Conservation (phyloP, 2,113 vertebrate genomes). For the Stegastes partitus region DNA sequence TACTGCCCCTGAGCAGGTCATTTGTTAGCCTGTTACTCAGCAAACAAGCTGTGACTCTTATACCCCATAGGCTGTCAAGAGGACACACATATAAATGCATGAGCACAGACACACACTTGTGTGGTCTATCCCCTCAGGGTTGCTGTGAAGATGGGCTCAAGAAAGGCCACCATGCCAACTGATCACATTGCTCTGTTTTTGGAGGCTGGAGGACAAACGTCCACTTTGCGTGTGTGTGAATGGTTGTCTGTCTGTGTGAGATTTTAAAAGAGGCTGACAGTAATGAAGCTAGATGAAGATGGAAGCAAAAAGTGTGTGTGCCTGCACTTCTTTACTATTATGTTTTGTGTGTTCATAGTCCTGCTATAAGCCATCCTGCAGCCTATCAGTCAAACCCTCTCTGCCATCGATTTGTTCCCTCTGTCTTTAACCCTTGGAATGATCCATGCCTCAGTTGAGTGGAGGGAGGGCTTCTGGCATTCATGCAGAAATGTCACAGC, state of each 20-base stretch:
- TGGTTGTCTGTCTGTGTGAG: background rate
- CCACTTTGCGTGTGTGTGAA: conserved; percentile 12
- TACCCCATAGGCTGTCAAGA: conserved; percentile 56
- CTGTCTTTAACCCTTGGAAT: conserved; percentile 47
- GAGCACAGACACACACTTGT: conserved; percentile 26
- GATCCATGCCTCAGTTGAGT: conserved; percentile 50
- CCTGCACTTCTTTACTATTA: conserved; percentile 4
- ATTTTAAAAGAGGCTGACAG: conserved; percentile 44
- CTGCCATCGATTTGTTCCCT: conserved; percentile 61
- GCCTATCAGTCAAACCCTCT: conserved; percentile 47
- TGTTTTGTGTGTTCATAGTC: background rate
- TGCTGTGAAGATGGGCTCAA: conserved; percentile 29
- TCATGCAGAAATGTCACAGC: conserved; percentile 77
- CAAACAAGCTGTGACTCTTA: conserved; percentile 67
- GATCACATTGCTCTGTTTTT: conserved; percentile 56
- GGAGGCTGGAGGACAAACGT: conserved; percentile 30
- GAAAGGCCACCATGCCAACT: conserved; percentile 33
- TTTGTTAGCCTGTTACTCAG: conserved; percentile 77
- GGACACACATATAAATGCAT: conserved; percentile 24
- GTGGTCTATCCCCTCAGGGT: conserved; percentile 22
- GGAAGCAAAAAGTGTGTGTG: conserved; percentile 9
- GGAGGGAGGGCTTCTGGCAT: conserved; percentile 67
- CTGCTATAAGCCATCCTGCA: conserved; percentile 21
- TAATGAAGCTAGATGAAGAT: conserved; percentile 44
- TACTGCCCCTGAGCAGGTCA: conserved; percentile 70